Base-by-base conservation (phyloP, 2,888 invertebrate genomes). In the Drosophila percnosoma region DNA sequence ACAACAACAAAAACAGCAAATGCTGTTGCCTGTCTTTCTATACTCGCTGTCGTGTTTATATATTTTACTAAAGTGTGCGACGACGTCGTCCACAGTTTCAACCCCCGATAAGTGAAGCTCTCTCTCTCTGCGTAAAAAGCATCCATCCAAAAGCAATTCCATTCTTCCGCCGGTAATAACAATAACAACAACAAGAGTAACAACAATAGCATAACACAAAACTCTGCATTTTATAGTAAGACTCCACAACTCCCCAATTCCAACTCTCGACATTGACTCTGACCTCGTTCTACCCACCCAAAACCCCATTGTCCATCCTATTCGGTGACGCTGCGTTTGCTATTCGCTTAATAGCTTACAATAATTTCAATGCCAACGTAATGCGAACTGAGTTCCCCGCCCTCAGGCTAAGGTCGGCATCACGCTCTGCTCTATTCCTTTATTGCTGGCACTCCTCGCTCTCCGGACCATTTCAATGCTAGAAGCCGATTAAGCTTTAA, bases 151-250 rank as follows among this genome's bases (percentile, higher is more conserved):
- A 68, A 61, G 75, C 83, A 82, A 82, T 82, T 82, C 66, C 66
- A 76, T 85, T 83, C 89, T 87, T 83, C 83, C 82, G 82, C 75
- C 75, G 80, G 81, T 81, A 81, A 86, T 77, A 86, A 79, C 79
- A 85, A 73, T 79, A 79, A 71, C 70, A 73, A 65, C 70, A 78
- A 57, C 61, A 78, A 33, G 33, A 71, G 15, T 36, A 67, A 63
- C 42, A 64, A 66, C 51, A 72, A 55, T 53, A 82, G 27, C n/a
- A 82, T 7, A 36, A 53, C 51, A 79, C 48, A 79, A 71, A 68
- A 78, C 73, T 80, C 69, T 76, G 75, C 61, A 81, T 73, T 78
- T 78, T 68, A 80, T 75, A 75, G 73, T 51, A 59, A 68, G 58
- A 49, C 49, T 48, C 45, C 36, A 45, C 13, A 38, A 15, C 45